A percentile compares a stretch with the other conserved stretches of the same genome.
Evolutionary conservation across 2,888 invertebrate genomes (phyloP).

Genomic region (Lypha dubia): DNA sequence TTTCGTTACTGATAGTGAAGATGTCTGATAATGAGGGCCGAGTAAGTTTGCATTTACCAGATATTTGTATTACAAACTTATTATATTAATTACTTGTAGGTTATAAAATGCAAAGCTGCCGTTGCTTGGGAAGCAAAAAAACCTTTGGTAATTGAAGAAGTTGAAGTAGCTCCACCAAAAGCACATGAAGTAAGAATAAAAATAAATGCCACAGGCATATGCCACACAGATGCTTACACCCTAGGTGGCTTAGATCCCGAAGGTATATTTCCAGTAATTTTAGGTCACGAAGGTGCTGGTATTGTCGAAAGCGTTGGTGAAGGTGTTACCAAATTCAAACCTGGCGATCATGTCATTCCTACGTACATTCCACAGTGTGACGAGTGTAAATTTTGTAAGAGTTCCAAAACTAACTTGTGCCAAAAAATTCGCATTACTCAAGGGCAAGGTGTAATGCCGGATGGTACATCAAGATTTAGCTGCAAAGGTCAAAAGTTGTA

Average conservation of each 20-base stretch:
- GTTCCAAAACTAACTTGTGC: slow-evolving; percentile 98
- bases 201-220: slow-evolving; percentile 91
- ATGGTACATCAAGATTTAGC: slow-evolving; percentile 92
- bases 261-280: slow-evolving; percentile 94
- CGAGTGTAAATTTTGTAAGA: slow-evolving; percentile 97
- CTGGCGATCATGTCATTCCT: slow-evolving; percentile 98
- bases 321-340: slow-evolving; percentile 92
- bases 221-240: slow-evolving; percentile 97
- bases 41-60: slow-evolving; percentile 70
- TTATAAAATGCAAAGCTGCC: slow-evolving; percentile 96
- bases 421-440: slow-evolving; percentile 94
- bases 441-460: slow-evolving; percentile 95
- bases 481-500: slow-evolving; percentile 88
- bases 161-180: slow-evolving; percentile 97
- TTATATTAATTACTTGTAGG: slow-evolving; percentile 83
- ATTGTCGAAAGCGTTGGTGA: slow-evolving; percentile 98
- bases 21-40: slow-evolving; percentile 77
- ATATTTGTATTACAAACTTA: not conserved
- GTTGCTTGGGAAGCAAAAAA: slow-evolving; percentile 98
- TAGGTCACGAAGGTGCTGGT: slow-evolving; percentile 98
- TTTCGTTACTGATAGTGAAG: not conserved
- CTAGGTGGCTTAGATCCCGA: slow-evolving; percentile 94
- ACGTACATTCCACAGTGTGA: slow-evolving; percentile 98
- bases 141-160: slow-evolving; percentile 93
- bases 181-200: slow-evolving; percentile 95